Conservation (phyloP, 1,140 invertebrate genomes). For the Oryzaephilus surinamensis region DNA sequence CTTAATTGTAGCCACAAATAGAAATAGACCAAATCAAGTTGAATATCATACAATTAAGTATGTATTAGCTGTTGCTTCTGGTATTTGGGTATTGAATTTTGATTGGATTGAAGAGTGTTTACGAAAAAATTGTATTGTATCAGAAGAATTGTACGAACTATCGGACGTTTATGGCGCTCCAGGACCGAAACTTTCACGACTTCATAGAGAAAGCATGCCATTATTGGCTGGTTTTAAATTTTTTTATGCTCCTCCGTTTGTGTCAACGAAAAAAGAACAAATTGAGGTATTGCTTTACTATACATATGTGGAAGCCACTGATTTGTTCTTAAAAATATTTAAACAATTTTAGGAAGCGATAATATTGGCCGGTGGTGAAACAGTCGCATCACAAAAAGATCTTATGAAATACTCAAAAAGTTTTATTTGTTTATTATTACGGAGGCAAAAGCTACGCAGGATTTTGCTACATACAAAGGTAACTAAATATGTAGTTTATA, state of each 20-base stretch:
- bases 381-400: constrained; percentile 17
- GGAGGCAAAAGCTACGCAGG: constrained; percentile 23
- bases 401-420: constrained; percentile 18
- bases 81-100: constrained; percentile 30
- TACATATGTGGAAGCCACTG: constrained; percentile 1
- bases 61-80: constrained; percentile 30
- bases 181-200: constrained; percentile 26
- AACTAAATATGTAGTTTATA: constrained; percentile 11
- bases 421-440: constrained; percentile 26
- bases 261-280: constrained; percentile 18
- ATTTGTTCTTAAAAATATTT: neutral
- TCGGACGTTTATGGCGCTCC: constrained; percentile 24
- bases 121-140: constrained; percentile 19
- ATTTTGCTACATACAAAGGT: constrained; percentile 28
- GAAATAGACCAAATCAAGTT: constrained; percentile 22
- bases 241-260: constrained; percentile 23
- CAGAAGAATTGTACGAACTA: constrained; percentile 32
- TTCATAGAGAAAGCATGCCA: constrained; percentile 16
- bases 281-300: constrained; percentile 26
- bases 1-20: constrained; percentile 28
- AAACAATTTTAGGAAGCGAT: neutral
- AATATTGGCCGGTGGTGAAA: constrained; percentile 18
- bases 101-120: constrained; percentile 32
- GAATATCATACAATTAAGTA: constrained; percentile 33
- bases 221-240: constrained; percentile 28